Evolutionary conservation across 2,888 invertebrate species (phyloP).

Genomic region (Zygogramma bicolorata): DNA sequence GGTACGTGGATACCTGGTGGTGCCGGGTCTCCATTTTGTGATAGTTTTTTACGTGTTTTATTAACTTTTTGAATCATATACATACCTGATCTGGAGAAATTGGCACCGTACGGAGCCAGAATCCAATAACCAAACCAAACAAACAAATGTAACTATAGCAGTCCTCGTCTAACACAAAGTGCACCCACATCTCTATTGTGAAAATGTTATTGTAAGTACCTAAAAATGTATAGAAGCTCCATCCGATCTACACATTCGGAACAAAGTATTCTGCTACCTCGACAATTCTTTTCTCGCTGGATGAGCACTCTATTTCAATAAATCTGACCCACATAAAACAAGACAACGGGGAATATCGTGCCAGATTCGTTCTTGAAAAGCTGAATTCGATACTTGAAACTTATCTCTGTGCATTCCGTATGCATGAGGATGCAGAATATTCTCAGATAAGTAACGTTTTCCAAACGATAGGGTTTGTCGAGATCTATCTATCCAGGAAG

Average conservation of each 20-base stretch:
- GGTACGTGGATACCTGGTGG: too few relatives aligned
- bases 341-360: background rate
- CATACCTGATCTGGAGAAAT: too few relatives aligned
- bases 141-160: too few relatives aligned
- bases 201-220: too few relatives aligned
- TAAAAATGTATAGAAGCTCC: background rate
- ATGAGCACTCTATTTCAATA: background rate
- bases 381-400: background rate
- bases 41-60: too few relatives aligned
- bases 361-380: background rate
- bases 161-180: too few relatives aligned
- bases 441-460: constrained; percentile 1
- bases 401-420: constrained; percentile 3
- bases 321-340: background rate
- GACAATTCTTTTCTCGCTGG: background rate
- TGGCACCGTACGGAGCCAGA: too few relatives aligned
- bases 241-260: background rate
- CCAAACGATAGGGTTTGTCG: background rate
- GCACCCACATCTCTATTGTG: too few relatives aligned
- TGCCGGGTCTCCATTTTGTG: too few relatives aligned
- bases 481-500: background rate
- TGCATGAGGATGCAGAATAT: constrained; percentile 8
- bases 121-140: too few relatives aligned
- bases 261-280: background rate
- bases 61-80: too few relatives aligned